Evolutionary conservation across 1,140 invertebrate species (phyloP).

Genomic region (Eumeta japonica): DNA sequence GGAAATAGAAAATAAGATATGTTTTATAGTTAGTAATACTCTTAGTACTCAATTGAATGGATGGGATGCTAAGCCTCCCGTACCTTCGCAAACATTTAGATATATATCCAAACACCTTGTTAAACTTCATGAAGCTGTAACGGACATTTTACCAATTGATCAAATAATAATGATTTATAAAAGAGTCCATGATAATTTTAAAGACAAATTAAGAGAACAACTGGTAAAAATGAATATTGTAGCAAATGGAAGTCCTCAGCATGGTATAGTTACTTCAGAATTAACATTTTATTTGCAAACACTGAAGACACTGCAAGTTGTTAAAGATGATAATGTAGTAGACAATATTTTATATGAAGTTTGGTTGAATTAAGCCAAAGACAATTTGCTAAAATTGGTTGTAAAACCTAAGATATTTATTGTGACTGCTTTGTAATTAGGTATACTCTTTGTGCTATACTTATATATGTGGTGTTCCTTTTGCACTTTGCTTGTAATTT

Average conservation of each 20-base stretch:
- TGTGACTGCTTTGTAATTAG: too few relatives aligned
- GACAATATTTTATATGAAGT: constrained; percentile 78
- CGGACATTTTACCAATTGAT: constrained; percentile 70
- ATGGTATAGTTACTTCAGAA: constrained; percentile 93
- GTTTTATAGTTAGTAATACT: constrained; percentile 84
- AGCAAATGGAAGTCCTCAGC: constrained; percentile 93
- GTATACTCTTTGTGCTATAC: too few relatives aligned
- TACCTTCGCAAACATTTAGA: constrained; percentile 89
- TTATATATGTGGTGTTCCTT: too few relatives aligned
- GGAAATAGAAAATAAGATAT: constrained; percentile 89
- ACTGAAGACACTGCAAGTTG: constrained; percentile 79
- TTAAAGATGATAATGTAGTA: constrained; percentile 70
- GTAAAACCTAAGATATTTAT: too few relatives aligned
- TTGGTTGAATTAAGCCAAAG: constrained; percentile 70
- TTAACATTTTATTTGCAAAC: constrained; percentile 94
- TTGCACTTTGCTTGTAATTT: too few relatives aligned
- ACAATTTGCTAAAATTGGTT: too few relatives aligned
- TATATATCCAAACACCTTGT: constrained; percentile 89
- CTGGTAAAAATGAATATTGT: constrained; percentile 83
- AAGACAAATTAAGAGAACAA: constrained; percentile 81
- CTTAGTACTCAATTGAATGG: constrained; percentile 71
- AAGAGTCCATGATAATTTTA: constrained; percentile 84
- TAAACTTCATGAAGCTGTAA: constrained; percentile 90
- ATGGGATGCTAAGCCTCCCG: constrained; percentile 93
- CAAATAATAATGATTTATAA: constrained; percentile 76